A percentile compares a stretch with the other conserved stretches of the same genome.
phyloP scores from a whole-genome alignment of 2,888 invertebrate genomes.

The Empis livida region DNA sequence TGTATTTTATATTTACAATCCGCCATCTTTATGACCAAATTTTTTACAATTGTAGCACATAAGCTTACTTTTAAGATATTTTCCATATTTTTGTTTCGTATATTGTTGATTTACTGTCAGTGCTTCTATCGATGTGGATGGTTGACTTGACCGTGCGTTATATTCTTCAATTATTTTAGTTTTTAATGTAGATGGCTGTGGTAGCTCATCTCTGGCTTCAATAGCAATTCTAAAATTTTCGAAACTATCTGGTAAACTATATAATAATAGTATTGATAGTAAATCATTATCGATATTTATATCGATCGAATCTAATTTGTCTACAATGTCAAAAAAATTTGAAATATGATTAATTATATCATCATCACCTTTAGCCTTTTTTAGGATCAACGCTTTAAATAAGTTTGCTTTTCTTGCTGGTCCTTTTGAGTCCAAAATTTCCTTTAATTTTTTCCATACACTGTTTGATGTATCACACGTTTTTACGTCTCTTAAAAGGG shows the following conservation, averaged over 20 bases:
- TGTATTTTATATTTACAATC: too few species aligned
- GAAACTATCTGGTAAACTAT: conserved; percentile 5
- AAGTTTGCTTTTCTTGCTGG: conserved; percentile 9
- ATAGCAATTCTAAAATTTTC: conserved; percentile 4
- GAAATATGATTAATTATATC: conserved; percentile 5
- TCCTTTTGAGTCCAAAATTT: conserved; percentile 6
- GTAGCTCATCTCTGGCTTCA: conserved; percentile 6
- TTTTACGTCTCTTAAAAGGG: conserved; percentile 9
- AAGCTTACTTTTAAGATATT: too few species aligned
- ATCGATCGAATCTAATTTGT: conserved; percentile 7
- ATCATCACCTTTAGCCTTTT: conserved; percentile 4
- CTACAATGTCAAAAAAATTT: conserved; percentile 7
- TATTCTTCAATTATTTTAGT: conserved; percentile 4
- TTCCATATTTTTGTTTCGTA: too few species aligned
- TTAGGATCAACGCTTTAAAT: conserved; percentile 9
- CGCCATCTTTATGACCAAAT: too few species aligned
- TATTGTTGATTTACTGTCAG: too few species aligned
- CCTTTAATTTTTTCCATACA: conserved; percentile 6
- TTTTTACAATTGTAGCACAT: too few species aligned
- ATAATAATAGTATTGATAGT: conserved; percentile 7
- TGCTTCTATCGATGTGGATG: too few species aligned
- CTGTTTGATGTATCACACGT: conserved; percentile 7
- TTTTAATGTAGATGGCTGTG: not conserved
- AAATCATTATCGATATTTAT: conserved; percentile 5
- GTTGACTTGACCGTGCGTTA: too few species aligned